Base-by-base conservation (phyloP, 2,113 vertebrate species). In the Vidua macroura region DNA sequence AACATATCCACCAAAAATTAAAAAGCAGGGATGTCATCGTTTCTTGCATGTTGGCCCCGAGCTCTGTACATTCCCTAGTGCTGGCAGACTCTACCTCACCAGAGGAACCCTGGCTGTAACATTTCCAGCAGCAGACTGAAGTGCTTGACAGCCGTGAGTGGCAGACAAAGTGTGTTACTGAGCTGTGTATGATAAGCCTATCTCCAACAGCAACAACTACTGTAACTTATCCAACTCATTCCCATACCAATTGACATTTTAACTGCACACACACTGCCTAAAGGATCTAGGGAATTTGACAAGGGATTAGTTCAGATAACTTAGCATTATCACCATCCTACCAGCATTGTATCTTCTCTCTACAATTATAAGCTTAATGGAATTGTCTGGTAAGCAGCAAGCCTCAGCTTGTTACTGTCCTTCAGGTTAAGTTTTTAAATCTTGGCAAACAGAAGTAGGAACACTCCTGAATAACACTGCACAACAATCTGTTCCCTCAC, bases 211-310 rank as follows among this genome's bases (percentile, higher is more conserved):
- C 39, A 68, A 16, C 37, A 83, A 84, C 83, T 91, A 76, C 78
- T 75, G 95, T 78, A 96, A 93, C 73, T 86, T 58, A 93, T n/a
- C 77, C 88, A 53, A 37, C 79, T 49, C 72, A 74, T 52, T 43
- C 63, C 49, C 41, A 4, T 31, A 69, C 91, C 91, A 90, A 53
- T 53, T 68, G 89, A 75, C 69, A 49, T 48, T 56, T 76, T 41
- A 68, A 91, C 55, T 93, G 66, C 74, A 67, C 63, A 88, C 74
- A 31, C 55, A 4, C 74, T 89, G 79, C 93, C 69, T 59, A 23
- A 88, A 96, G 82, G 90, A 92, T 97, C 91, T 84, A 93, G 88
- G 55, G 80, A 92, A 95, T 93, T 97, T 97, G 97, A 83, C 81
- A 93, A 76, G 39, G 95, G 96, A 95, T 97, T 96, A 97, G 74